phyloP scores from a whole-genome alignment of 2,797 vertebrate genomes.

The Peromyscus melanophrys region DNA sequence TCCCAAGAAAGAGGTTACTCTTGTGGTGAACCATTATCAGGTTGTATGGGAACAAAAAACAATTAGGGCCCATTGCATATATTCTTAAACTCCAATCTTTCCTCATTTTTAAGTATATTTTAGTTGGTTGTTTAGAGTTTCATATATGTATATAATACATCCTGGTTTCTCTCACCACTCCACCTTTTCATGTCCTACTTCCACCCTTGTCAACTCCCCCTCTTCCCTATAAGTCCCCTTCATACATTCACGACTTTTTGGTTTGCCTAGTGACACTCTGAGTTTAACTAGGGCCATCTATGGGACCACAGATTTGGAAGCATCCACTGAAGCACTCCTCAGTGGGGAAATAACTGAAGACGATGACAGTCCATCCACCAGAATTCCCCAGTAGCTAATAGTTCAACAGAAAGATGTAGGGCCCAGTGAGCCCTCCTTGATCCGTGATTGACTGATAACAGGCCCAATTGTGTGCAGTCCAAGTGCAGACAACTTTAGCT shows the following conservation, averaged over 20 bases:
- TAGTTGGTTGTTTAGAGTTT: background rate
- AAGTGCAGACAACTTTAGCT: background rate
- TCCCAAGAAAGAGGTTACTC: background rate
- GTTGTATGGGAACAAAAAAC: background rate
- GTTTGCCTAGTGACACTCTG: background rate
- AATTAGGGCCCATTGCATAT: background rate
- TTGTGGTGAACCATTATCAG: background rate
- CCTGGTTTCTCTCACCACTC: background rate
- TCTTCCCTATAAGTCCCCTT: background rate
- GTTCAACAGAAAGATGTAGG: background rate
- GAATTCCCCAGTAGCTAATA: no score
- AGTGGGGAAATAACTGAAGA: background rate
- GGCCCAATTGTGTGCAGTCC: background rate
- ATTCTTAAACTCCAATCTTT: slow-evolving; percentile 13
- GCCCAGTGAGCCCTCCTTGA: background rate
- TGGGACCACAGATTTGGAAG: background rate
- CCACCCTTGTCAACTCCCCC: background rate
- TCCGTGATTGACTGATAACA: background rate
- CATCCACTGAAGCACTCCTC: background rate
- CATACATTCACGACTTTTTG: background rate
- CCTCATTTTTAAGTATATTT: background rate
- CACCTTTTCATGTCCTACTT: background rate
- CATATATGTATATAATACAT: background rate
- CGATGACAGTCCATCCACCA: background rate
- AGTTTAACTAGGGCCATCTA: background rate